Base-by-base conservation (phyloP, 1,140 invertebrate genomes). In the Epicauta chinensis region DNA sequence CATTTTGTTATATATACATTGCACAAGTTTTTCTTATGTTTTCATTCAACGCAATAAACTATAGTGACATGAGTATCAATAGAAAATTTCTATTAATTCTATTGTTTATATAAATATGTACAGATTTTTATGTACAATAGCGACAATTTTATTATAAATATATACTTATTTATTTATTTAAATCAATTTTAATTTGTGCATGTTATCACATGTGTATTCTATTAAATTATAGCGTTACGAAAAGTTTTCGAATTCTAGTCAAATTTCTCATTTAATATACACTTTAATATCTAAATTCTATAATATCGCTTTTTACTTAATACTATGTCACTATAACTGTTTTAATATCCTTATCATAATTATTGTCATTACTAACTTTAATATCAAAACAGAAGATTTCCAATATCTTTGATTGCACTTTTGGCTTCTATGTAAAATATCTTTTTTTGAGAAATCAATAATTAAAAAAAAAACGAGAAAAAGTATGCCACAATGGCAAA, bases 301-400 rank as follows among this genome's bases (percentile, higher is more conserved):
- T 32, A n/a, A n/a, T n/a, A n/a, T n/a, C 30, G 45, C 37, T 47
- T 10, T 23, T 17, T 29, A 13, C 4, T 29, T 2, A 36, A 36
- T 46, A 49, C 46, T 49, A 36, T 15, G 46, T 49, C 46, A 49
- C 46, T 38, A 49, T 49, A 49, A 40, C 17, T 39, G 37, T 49
- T 49, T 29, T 29, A 39, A 39, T 34, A 36, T 16, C 34, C 32
- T 17, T 17, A 47, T 5, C 7, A 23, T 5, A 3, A 23, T 23
- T 23, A 23, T 23, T 23, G 23, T 23, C 7, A 23, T 5, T 23
- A 5, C 7, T 23, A 23, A 23, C 23, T 23, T 7, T 23, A 23
- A 23, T 23, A 23, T 23, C 23, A 23, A n/a, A n/a, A 23, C 23
- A 3, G 23, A 23, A 7, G 7, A 23, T 23, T 23, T 23, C 23